Evolutionary conservation across 1,140 invertebrate species (phyloP), one percentile per base, ranked within the genome.

Genomic region (Gryllus bimaculatus): DNA sequence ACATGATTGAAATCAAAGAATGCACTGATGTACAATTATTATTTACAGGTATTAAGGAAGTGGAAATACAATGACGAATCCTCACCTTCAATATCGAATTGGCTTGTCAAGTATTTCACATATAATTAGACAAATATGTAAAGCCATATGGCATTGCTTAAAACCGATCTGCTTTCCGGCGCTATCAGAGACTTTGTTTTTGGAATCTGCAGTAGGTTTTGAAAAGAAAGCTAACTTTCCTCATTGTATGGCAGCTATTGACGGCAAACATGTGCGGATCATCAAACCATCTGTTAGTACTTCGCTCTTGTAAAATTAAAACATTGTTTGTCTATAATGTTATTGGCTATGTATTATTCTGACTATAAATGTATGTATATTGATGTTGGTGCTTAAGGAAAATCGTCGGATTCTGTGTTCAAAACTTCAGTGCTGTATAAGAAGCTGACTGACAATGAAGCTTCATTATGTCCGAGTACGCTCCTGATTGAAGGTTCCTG

Each of bases 331-430:
- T 83, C 83, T n/a, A 83, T 86, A 13, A 84, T 88, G 76, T 81
- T 88, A 73, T 82, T 86, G 79, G 86, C 84, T 18, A 80, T 86
- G 7, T 83, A 78, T 47, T 85, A 87, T 83, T 79, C 82, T 75
- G 80, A 86, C 80, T 86, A 84, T 77, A 8, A 48, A 8, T 77
- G 21, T 77, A 77, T 48, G 8, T 48, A 26, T n/a, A n/a, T 26
- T 18, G 82, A 86, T 82, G 82, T 87, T 78, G 85, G 85, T 39
- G 81, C 84, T 47, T 85, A 85, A 82, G 85, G 86, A 76, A 76
- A 49, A 13, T 78, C 80, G 39, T 80, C 78, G 47, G 7, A 54
- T 47, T 10, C 12, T 20, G 79, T 73, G 15, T 8, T 8, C 12
- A 82, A 79, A 81, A 73, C 18, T 76, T 79, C 66, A 66, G 77